Evolutionary conservation across 2,797 vertebrate genomes (phyloP).

Genomic region (Aselliscus stoliczkanus): DNA sequence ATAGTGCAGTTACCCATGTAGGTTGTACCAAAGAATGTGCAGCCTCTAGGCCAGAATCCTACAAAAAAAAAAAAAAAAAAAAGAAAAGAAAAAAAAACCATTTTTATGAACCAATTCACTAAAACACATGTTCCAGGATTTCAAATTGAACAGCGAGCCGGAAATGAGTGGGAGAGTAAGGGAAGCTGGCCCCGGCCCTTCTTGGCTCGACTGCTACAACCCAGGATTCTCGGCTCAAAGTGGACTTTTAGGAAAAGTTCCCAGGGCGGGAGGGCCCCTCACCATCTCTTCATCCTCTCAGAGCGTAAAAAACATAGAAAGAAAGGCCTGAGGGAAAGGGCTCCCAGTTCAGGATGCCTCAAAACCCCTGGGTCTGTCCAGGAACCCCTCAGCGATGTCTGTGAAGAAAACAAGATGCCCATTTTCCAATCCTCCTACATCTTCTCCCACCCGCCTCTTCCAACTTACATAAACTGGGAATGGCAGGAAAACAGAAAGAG

Average conservation of each 20-base stretch:
- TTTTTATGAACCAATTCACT: slow-evolving; percentile 45
- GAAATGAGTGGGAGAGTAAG: neutral
- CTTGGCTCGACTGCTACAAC: neutral
- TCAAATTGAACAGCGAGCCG: slow-evolving; percentile 1
- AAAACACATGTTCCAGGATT: slow-evolving; percentile 35
- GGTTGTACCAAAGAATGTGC: neutral
- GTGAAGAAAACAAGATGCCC: neutral
- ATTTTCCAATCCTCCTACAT: neutral
- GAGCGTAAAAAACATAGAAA: neutral
- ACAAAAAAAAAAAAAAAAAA: too few relatives aligned
- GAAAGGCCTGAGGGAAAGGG: neutral
- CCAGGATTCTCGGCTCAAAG: neutral
- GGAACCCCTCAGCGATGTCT: neutral
- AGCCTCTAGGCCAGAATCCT: slow-evolving; percentile 18
- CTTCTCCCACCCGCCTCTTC: neutral
- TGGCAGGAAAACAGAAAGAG: neutral
- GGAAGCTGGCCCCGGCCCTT: neutral
- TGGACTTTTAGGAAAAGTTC: neutral
- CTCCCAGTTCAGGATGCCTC: neutral
- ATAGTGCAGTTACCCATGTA: neutral
- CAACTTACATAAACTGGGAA: neutral
- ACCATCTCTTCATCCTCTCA: neutral
- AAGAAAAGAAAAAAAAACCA: too few relatives aligned
- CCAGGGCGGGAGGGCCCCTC: neutral
- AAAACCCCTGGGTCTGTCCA: neutral